Conservation (phyloP, 2,888 invertebrate genomes). For the Agrenia bidenticulata region DNA sequence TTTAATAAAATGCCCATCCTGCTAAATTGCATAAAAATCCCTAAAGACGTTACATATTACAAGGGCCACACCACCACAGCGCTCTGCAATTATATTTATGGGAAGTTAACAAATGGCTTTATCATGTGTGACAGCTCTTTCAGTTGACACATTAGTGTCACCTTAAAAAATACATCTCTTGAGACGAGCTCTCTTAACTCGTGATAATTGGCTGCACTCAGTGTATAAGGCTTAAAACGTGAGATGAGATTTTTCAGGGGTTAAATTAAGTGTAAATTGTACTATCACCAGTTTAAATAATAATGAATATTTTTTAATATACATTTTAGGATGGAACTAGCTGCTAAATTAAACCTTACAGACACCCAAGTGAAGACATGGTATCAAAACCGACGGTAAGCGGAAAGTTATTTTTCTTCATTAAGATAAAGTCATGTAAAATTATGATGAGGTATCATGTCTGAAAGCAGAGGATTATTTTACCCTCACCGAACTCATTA, state of each 20-base stretch:
- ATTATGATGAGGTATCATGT: neutral
- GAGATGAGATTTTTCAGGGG: neutral
- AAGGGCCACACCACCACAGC: neutral
- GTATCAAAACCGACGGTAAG: constrained; percentile 97
- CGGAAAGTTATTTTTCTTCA: constrained; percentile 7
- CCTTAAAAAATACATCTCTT: neutral
- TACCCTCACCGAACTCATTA: constrained; percentile 12
- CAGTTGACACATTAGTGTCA: constrained; percentile 7
- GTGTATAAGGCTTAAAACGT: no score
- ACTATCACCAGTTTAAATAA: neutral
- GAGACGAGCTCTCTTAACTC: neutral
- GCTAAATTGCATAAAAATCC: neutral
- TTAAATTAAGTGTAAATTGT: neutral
- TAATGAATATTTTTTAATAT: constrained; percentile 14
- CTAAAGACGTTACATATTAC: neutral
- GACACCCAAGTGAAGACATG: constrained; percentile 99
- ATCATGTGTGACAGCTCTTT: constrained; percentile 7
- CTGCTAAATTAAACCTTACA: constrained; percentile 89
- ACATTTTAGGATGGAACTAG: constrained; percentile 81
- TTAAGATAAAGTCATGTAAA: neutral
- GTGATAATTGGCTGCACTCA: constrained; percentile 1
- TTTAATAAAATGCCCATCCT: constrained; percentile 3
- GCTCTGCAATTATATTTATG: constrained; percentile 2
- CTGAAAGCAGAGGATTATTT: no score
- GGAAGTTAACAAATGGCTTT: constrained; percentile 9